A percentile compares a stretch with the other conserved stretches of the same genome.
Evolutionary conservation across 1,140 invertebrate genomes (phyloP).

Genomic region (Tetramorium alpestre): DNA sequence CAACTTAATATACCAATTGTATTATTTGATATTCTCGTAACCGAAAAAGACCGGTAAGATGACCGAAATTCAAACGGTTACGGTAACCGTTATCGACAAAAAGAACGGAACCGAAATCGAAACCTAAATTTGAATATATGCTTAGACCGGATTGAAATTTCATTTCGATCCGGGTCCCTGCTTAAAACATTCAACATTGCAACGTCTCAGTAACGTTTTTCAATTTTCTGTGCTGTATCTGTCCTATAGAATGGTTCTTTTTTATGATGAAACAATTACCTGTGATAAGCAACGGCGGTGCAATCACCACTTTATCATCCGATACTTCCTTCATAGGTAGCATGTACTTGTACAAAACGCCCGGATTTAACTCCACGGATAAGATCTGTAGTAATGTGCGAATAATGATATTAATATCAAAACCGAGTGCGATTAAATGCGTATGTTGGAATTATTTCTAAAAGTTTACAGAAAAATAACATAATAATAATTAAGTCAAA

Average conservation of each 20-base stretch:
- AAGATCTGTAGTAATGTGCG: slow-evolving; percentile 87
- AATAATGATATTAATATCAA: slow-evolving; percentile 32
- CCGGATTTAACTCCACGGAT: slow-evolving; percentile 92
- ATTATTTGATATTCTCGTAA: too few relatives aligned
- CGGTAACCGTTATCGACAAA: too few relatives aligned
- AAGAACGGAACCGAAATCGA: too few relatives aligned
- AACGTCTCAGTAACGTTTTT: too few relatives aligned
- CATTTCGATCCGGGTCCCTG: too few relatives aligned
- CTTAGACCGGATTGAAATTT: too few relatives aligned
- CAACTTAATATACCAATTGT: too few relatives aligned
- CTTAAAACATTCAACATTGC: too few relatives aligned
- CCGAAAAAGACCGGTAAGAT: too few relatives aligned
- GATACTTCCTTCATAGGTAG: slow-evolving; percentile 76
- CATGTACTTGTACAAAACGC: slow-evolving; percentile 96
- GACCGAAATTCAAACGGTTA: too few relatives aligned
- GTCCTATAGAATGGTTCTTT: background rate
- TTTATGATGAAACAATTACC: slow-evolving; percentile 69
- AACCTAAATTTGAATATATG: too few relatives aligned
- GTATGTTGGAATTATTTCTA: background rate
- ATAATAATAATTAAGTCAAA: background rate
- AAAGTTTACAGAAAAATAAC: background rate
- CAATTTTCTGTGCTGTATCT: too few relatives aligned
- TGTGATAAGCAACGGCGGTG: slow-evolving; percentile 77
- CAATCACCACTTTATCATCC: slow-evolving; percentile 71
- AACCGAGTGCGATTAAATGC: background rate